Evolutionary conservation across 1,140 invertebrate genomes (phyloP).

Genomic region (Drosophila arawakana): DNA sequence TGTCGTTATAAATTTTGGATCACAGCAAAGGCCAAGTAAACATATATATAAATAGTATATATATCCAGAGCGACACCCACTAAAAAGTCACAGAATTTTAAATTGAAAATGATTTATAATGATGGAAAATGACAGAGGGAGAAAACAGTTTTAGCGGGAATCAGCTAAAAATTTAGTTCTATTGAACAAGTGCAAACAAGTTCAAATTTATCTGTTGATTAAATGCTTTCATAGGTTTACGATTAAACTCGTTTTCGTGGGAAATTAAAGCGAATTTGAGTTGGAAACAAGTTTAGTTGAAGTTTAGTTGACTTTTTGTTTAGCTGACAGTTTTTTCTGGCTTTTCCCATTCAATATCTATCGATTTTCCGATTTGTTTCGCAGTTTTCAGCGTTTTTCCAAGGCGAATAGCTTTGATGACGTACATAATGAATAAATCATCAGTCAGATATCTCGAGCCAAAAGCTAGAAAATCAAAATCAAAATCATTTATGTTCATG

Average conservation of each 20-base stretch:
- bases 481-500: constrained; percentile 44
- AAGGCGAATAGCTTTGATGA: constrained; percentile 14
- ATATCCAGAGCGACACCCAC: background rate
- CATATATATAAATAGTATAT: background rate
- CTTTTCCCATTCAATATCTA: background rate
- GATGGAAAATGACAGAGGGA: background rate
- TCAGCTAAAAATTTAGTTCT: constrained; percentile 1
- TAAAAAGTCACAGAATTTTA: background rate
- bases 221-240: constrained; percentile 16
- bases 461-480: constrained; percentile 63
- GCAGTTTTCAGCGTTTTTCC: constrained; percentile 6
- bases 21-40: background rate
- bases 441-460: constrained; percentile 32
- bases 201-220: constrained; percentile 18
- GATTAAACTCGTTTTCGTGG: constrained; percentile 23
- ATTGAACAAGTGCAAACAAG: constrained; percentile 7
- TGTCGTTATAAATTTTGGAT: constrained; percentile 73
- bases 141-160: background rate
- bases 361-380: background rate
- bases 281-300: constrained; percentile 3
- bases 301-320: no score
- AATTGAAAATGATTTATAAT: constrained; percentile 27
- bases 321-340: no score
- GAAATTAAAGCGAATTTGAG: background rate
- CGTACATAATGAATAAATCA: constrained; percentile 46